Conservation (phyloP, 2,797 vertebrate genomes). For the Heteromormyrus szaboi region DNA sequence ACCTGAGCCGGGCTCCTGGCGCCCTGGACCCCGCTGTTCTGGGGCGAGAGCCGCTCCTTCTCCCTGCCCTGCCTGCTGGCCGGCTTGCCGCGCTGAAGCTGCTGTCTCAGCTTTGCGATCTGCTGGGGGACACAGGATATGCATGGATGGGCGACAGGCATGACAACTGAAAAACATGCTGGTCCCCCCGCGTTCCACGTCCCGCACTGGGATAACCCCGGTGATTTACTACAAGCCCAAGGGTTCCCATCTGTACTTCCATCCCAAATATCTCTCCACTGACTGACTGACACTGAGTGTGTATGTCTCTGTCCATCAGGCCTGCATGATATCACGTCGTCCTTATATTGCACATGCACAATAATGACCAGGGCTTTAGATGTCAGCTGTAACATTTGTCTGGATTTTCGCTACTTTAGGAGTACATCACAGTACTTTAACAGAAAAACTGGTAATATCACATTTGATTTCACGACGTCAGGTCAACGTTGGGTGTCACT, state of each 20-base stretch:
- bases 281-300: neutral
- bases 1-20: conserved; percentile 75
- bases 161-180: neutral
- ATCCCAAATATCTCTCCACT: neutral
- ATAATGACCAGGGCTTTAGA: neutral
- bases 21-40: conserved; percentile 68
- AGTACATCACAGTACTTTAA: too few species aligned
- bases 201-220: neutral
- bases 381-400: neutral
- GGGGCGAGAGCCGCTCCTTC: conserved; percentile 73
- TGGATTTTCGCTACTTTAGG: too few species aligned
- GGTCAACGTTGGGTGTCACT: too few species aligned
- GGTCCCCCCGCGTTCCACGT: neutral
- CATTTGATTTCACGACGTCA: too few species aligned
- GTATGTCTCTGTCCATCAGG: neutral
- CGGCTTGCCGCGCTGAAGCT: conserved; percentile 86
- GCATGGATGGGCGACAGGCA: neutral
- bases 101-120: conserved; percentile 90
- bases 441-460: too few species aligned
- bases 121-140: conserved; percentile 52
- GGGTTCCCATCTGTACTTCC: neutral
- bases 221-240: neutral
- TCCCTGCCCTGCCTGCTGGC: conserved; percentile 79
- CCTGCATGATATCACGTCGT: neutral
- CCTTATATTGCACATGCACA: neutral